A percentile compares a stretch with the other conserved stretches of the same genome.
Evolutionary conservation across 2,888 invertebrate species (phyloP).

Genomic region (Drosophila anomalata): DNA sequence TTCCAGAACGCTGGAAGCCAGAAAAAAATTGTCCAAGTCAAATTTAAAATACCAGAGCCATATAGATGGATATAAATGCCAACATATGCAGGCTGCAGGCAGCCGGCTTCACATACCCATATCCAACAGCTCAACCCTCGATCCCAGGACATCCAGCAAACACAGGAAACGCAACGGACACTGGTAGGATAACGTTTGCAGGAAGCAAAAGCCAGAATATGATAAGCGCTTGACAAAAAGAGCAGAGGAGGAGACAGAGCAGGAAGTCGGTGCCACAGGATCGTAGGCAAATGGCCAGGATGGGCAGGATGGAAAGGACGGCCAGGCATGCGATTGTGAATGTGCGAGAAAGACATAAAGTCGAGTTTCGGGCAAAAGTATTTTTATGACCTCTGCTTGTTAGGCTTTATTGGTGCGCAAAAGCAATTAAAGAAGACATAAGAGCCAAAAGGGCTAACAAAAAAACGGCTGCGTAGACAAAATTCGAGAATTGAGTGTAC

Average conservation of each 20-base stretch:
- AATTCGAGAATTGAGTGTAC: constrained; percentile 26
- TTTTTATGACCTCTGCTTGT: constrained; percentile 54
- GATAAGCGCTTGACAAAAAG: constrained; percentile 53
- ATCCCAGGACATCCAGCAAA: constrained; percentile 9
- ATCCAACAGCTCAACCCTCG: background rate
- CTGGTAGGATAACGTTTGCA: constrained; percentile 63
- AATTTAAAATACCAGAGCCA: constrained; percentile 50
- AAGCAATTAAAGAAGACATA: constrained; percentile 53
- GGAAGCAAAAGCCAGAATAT: constrained; percentile 71
- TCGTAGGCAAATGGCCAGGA: constrained; percentile 7
- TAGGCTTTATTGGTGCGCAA: constrained; percentile 54
- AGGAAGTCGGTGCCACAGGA: constrained; percentile 29
- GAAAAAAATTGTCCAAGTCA: constrained; percentile 25
- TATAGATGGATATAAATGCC: constrained; percentile 50
- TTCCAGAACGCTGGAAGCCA: constrained; percentile 16
- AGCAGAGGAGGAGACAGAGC: constrained; percentile 29
- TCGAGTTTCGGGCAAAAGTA: constrained; percentile 39
- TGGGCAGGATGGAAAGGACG: constrained; percentile 1
- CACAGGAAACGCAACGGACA: constrained; percentile 58
- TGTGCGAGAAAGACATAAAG: constrained; percentile 28
- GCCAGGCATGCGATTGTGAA: constrained; percentile 4
- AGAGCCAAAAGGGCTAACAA: constrained; percentile 23
- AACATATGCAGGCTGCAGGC: constrained; percentile 53
- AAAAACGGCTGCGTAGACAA: constrained; percentile 29
- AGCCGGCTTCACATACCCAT: constrained; percentile 24